Conservation (phyloP, 2,113 vertebrate species). For the Phrynocephalus versicolor region DNA sequence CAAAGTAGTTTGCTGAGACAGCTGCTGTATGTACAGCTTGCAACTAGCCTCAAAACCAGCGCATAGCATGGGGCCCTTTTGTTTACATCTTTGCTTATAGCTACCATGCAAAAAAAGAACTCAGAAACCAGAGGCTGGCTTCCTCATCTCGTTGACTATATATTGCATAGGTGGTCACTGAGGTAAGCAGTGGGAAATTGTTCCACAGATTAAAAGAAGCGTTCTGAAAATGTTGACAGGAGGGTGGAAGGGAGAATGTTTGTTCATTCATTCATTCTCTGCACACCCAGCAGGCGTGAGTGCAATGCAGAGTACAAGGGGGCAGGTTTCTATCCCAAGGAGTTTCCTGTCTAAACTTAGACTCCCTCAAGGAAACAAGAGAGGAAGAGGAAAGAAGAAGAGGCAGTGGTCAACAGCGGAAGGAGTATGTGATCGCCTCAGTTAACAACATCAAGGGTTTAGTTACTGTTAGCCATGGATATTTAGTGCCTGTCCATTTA, state of each 20-base stretch:
- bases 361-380: not conserved
- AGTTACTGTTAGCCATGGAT: no score
- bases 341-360: not conserved
- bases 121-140: constrained; percentile 26
- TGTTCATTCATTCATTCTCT: not conserved
- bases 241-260: not conserved
- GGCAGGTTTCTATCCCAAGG: not conserved
- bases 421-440: not conserved
- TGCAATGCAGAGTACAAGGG: not conserved
- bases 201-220: not conserved
- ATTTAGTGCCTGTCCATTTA: no score
- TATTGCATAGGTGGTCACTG: not conserved
- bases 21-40: constrained; percentile 29
- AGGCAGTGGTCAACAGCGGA: not conserved
- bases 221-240: not conserved
- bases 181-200: not conserved
- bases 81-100: constrained; percentile 39
- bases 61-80: constrained; percentile 27
- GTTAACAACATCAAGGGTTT: not conserved
- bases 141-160: constrained; percentile 12
- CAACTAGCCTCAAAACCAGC: constrained; percentile 3
- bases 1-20: constrained; percentile 43
- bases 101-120: constrained; percentile 29
- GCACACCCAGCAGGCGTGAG: no score
- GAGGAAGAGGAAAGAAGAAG: not conserved